phyloP scores from a whole-genome alignment of 2,113 vertebrate species.

The Mastomys coucha region DNA sequence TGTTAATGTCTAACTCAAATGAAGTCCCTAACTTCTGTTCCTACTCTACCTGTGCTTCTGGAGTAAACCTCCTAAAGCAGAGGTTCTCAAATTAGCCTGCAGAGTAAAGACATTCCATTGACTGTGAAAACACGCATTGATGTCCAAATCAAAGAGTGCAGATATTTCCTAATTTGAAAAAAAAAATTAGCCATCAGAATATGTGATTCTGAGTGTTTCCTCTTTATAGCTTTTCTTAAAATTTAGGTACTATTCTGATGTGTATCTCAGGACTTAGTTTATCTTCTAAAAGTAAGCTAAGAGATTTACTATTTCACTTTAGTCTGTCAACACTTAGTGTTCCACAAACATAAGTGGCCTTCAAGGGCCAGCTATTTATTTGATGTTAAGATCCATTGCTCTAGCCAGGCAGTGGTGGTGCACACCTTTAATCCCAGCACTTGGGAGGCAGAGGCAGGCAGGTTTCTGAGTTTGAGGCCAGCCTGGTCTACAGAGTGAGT shows the following conservation, averaged over 20 bases:
- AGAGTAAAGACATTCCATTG: background rate
- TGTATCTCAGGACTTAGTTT: background rate
- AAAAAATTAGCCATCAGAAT: background rate
- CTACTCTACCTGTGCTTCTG: background rate
- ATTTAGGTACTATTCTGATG: background rate
- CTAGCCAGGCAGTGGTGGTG: no score
- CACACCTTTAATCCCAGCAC: no score
- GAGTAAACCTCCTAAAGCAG: background rate
- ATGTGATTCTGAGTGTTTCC: constrained; percentile 36
- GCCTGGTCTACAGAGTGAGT: no score
- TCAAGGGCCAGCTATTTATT: background rate
- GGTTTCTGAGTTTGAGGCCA: no score
- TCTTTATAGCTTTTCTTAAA: background rate
- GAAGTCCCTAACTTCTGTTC: background rate
- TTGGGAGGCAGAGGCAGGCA: no score
- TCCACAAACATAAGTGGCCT: background rate
- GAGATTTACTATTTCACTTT: constrained; percentile 31
- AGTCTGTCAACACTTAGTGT: background rate
- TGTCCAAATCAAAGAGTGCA: no score
- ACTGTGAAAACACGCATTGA: no score
- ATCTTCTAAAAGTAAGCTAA: background rate
- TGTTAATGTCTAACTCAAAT: background rate
- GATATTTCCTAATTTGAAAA: no score
- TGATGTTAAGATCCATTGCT: background rate
- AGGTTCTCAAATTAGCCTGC: background rate